Conservation (phyloP, 2,113 vertebrate species). For the Ellobius talpinus region DNA sequence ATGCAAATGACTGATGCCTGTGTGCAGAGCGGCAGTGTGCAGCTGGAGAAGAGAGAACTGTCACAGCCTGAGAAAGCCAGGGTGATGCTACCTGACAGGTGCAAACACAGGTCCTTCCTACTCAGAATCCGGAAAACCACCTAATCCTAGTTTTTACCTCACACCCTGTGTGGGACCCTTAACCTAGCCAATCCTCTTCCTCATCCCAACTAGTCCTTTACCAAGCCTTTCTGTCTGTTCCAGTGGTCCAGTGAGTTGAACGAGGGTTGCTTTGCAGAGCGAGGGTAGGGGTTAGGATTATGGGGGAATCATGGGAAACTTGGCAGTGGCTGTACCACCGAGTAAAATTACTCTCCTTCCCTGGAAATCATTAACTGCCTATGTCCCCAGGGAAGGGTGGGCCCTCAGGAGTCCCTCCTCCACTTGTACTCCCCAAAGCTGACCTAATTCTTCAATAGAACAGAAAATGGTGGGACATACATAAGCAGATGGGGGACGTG, state of each 20-base stretch:
- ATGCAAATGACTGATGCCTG: neutral
- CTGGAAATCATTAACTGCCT: neutral
- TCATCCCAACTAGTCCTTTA: neutral
- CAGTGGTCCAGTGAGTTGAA: neutral
- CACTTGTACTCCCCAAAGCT: neutral
- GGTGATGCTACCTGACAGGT: neutral
- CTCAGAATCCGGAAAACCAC: neutral
- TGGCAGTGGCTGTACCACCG: neutral
- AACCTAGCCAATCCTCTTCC: neutral
- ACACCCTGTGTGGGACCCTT: too few species aligned
- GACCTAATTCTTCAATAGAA: neutral
- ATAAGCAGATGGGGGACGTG: fast-evolving
- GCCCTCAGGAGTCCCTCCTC: too few species aligned
- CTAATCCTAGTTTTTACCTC: neutral
- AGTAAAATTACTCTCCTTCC: too few species aligned
- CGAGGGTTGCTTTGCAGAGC: neutral
- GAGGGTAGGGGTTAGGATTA: neutral
- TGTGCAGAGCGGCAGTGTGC: conserved; percentile 46
- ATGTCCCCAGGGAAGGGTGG: neutral
- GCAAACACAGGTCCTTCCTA: neutral
- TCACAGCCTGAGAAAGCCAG: neutral
- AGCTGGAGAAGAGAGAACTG: conserved; percentile 31
- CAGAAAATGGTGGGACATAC: neutral
- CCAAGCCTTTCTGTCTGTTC: neutral
- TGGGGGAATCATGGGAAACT: neutral